These are phyloP conservation scores for Melinaea marsaeus DNA, from an alignment of 2,888 invertebrate genomes.

Conservation along the genomic window DNA sequence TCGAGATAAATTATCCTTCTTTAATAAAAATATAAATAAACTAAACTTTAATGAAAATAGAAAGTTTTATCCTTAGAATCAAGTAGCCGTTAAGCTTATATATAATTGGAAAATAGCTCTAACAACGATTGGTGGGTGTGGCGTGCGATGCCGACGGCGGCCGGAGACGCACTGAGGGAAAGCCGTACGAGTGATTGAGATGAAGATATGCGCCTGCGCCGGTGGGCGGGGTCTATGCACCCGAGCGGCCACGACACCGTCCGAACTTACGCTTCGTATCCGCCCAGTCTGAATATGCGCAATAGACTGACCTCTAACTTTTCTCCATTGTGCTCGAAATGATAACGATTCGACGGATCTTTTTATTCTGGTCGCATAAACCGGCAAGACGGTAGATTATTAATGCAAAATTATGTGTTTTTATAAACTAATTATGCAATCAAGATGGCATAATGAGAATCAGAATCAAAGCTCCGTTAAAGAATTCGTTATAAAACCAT, in stretches of 20 bases:
- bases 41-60: constrained; percentile 38
- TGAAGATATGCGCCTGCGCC: constrained; percentile 41
- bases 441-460: neutral
- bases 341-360: constrained; percentile 37
- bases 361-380: constrained; percentile 33
- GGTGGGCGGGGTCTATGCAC: constrained; percentile 57
- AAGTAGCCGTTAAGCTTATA: constrained; percentile 62
- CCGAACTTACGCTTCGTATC: constrained; percentile 60
- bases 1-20: no score
- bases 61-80: constrained; percentile 67
- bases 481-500: no score
- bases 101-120: constrained; percentile 70
- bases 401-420: constrained; percentile 38
- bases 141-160: constrained; percentile 47
- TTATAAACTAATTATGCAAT: no score
- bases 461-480: neutral
- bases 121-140: constrained; percentile 61
- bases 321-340: constrained; percentile 29
- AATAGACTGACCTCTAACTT: constrained; percentile 47
- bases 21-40: no score
- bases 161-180: constrained; percentile 47
- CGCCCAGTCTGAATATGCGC: constrained; percentile 62
- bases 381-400: constrained; percentile 24
- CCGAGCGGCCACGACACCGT: constrained; percentile 57
- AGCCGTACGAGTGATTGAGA: constrained; percentile 45